Percentiles rank a stretch among this genome's conserved stretches.
Conservation (phyloP, 1,140 invertebrate species). For the Camponotus floridanus region DNA sequence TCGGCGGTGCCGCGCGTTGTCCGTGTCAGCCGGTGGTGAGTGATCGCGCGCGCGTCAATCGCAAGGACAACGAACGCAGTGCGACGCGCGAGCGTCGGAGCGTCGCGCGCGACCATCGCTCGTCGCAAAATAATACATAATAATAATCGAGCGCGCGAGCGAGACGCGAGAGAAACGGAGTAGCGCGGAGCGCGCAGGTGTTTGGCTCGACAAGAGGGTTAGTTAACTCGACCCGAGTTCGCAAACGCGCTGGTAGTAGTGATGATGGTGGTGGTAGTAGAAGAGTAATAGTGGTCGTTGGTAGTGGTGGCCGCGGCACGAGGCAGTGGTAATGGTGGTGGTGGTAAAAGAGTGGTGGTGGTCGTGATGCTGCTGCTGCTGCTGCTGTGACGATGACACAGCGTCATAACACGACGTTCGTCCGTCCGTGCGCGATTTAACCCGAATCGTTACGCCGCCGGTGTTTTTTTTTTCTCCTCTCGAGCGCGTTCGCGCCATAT, state of each 20-base stretch:
- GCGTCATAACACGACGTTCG: slow-evolving; percentile 79
- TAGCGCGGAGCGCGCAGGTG: slow-evolving; percentile 76
- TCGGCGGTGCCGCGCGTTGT: slow-evolving; percentile 37
- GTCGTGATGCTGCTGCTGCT: slow-evolving; percentile 69
- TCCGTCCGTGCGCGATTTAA: slow-evolving; percentile 78
- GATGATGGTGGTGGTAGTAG: slow-evolving; percentile 43
- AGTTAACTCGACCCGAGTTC: slow-evolving; percentile 80
- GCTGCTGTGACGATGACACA: slow-evolving; percentile 80
- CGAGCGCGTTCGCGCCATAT: slow-evolving; percentile 69
- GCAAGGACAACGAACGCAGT: slow-evolving; percentile 23
- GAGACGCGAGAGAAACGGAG: slow-evolving; percentile 54
- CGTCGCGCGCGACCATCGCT: slow-evolving; percentile 28
- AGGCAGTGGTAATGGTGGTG: slow-evolving; percentile 37
- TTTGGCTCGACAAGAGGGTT: slow-evolving; percentile 76
- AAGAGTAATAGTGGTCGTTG: slow-evolving; percentile 52
- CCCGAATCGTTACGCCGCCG: slow-evolving; percentile 69
- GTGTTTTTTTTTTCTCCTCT: slow-evolving; percentile 40
- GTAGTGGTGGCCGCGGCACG: slow-evolving; percentile 57
- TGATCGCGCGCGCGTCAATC: slow-evolving; percentile 44
- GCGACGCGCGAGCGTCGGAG: slow-evolving; percentile 45
- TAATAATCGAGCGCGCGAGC: slow-evolving; percentile 66
- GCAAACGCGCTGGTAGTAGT: slow-evolving; percentile 71
- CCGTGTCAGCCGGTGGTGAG: slow-evolving; percentile 63
- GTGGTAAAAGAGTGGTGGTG: slow-evolving; percentile 36
- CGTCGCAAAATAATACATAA: slow-evolving; percentile 40